Evolutionary conservation across 2,888 invertebrate species (phyloP).

Genomic region (Odontocerum albicorne): DNA sequence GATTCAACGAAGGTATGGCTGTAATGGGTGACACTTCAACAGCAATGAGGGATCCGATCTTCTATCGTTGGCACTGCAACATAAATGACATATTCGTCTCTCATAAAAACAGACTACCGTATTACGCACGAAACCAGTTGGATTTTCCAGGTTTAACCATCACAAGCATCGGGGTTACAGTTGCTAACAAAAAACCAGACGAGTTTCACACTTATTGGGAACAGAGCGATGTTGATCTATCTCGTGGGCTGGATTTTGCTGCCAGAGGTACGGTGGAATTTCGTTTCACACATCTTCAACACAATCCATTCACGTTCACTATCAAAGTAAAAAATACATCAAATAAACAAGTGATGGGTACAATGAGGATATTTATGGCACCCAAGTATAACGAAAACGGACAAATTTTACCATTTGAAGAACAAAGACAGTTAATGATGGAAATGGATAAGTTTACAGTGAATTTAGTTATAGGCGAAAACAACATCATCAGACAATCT

Average conservation of each 20-base stretch:
- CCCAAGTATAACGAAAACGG: constrained; percentile 41
- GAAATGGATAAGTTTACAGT: constrained; percentile 41
- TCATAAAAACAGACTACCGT: constrained; percentile 41
- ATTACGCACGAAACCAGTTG: constrained; percentile 40
- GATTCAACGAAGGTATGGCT: constrained; percentile 55
- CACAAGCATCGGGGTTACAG: constrained; percentile 12
- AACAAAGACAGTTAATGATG: constrained; percentile 42
- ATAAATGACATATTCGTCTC: constrained; percentile 43
- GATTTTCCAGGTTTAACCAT: constrained; percentile 21
- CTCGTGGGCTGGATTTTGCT: constrained; percentile 44
- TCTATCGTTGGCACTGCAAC: constrained; percentile 45
- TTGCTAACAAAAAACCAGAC: constrained; percentile 19
- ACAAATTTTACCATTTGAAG: constrained; percentile 33
- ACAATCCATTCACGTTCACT: constrained; percentile 39
- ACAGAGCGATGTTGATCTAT: constrained; percentile 42
- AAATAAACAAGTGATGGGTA: constrained; percentile 36
- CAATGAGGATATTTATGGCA: constrained; percentile 43
- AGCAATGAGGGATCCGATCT: constrained; percentile 45
- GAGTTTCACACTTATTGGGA: constrained; percentile 41
- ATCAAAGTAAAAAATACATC: constrained; percentile 33
- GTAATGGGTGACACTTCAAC: constrained; percentile 44
- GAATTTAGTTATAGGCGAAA: constrained; percentile 62
- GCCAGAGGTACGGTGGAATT: constrained; percentile 37
- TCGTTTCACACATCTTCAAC: constrained; percentile 42
- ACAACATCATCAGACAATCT: constrained; percentile 67